Evolutionary conservation across 2,113 vertebrate species (phyloP), one percentile per base, ranked within the genome.

Genomic region (Australoheros scitulus): DNA sequence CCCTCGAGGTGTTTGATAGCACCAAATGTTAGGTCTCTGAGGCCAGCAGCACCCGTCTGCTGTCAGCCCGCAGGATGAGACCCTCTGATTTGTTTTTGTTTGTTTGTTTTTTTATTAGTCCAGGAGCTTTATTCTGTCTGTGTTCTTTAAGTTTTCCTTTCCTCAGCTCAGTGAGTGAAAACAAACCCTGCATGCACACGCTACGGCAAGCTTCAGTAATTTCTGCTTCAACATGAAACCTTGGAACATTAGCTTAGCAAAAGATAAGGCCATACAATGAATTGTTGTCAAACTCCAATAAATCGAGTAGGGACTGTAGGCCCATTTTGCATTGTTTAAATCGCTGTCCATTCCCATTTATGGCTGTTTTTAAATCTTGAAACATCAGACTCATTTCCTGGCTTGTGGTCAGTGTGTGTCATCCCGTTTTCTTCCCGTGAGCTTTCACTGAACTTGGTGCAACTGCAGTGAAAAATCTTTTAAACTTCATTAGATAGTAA

Each of bases 91-190:
- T 57, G 77, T 80, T 77, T n/a, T 3, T 7, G 34, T 57, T 22
- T n/a, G n/a, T n/a, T 24, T 4, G 41, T 17, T 4, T 82, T 77
- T 63, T 11, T 11, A 29, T 60, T 41, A 72, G 64, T 57, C 34
- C 70, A 64, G 58, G 29, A 58, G 75, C 68, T 79, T 89, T 72
- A 36, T 61, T 74, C 57, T 52, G 24, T 80, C 55, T 74, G 15
- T 32, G 15, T 56, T 61, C 56, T 36, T 2, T 41, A 24, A 7
- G 41, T 65, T 81, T 77, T 72, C 8, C 58, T 80, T 24, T 61
- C 50, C 92, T 94, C 95, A 94, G 96, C 97, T 97, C 97, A 96
- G 96, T 97, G 97, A 97, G 93, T 95, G 91, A 86, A 90, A 92
- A 92, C 7, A 55, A 88, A 85, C 87, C 77, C 76, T 92, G 97